phyloP scores from a whole-genome alignment of 1,140 invertebrate species.

The Euwallacea fornicatus region DNA sequence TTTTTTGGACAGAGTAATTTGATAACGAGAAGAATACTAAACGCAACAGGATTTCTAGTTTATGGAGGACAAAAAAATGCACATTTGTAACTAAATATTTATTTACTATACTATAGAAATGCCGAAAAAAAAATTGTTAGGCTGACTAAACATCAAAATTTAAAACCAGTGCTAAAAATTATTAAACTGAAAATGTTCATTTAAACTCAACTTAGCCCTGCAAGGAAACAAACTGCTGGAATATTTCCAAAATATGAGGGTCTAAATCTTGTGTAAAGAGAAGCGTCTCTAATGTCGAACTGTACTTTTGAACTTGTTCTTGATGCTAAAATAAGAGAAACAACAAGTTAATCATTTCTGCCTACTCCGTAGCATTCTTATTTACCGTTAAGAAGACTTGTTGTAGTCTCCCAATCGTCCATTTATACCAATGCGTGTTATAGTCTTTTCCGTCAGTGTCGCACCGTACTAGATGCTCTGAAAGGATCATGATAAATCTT shows the following conservation, averaged over 20 bases:
- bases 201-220: slow-evolving; percentile 33
- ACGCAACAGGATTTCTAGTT: too few species aligned
- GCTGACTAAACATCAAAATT: too few species aligned
- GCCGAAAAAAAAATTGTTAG: too few species aligned
- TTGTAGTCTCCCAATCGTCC: slow-evolving; percentile 91
- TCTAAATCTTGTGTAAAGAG: slow-evolving; percentile 96
- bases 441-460: slow-evolving; percentile 92
- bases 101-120: too few species aligned
- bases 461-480: slow-evolving; percentile 91
- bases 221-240: slow-evolving; percentile 93
- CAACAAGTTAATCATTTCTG: background rate
- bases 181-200: background rate
- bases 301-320: slow-evolving; percentile 97
- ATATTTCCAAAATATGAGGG: slow-evolving; percentile 93
- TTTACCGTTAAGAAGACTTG: slow-evolving; percentile 93
- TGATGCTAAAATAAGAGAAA: slow-evolving; percentile 74
- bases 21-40: too few species aligned
- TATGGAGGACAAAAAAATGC: too few species aligned
- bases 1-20: too few species aligned
- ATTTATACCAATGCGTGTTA: slow-evolving; percentile 95
- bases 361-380: background rate
- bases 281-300: slow-evolving; percentile 89
- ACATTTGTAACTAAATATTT: too few species aligned
- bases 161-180: too few species aligned
- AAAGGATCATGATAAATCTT: slow-evolving; percentile 97